Evolutionary conservation across 1,140 invertebrate species (phyloP), one percentile per base, ranked within the genome.

Genomic region (Platorchestia sp.): DNA sequence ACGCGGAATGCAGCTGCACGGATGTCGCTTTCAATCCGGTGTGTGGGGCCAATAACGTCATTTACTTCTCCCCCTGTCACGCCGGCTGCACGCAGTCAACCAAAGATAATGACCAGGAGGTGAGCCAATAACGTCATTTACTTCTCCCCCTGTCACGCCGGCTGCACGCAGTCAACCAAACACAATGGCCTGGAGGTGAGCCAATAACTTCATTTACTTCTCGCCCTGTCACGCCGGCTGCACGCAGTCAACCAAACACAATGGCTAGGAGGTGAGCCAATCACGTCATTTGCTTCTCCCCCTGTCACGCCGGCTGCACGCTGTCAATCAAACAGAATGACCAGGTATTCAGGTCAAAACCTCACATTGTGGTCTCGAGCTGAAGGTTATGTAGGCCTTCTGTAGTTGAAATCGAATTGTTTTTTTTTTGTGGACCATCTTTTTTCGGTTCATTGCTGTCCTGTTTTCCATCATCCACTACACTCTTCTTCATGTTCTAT

Each of bases 151-250:
- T 87, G 86, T 89, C 96, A 96, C 95, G 96, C 96, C 45, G 97
- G 97, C 51, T 97, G 95, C 96, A 96, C 87, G 96, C 95, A 89
- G 45, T 43, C 86, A n/a, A 95, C 86, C 36, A 47, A 89, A 89
- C 5, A 89, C 87, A 89, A 89, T 14, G n/a, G 36, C 41, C n/a
- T 19, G 43, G 41, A 89, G 43, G 87, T 89, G 43, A 75, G 59
- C 59, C 27, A 75, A 75, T 75, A 75, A 75, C 59, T 10, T 36
- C 59, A 75, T 75, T 36, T 75, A 75, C 59, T 36, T 75, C 27
- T 3, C 95, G 0, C 44, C 40, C 14, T 98, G 98, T 96, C 98
- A 98, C 97, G 96, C 96, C 40, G 97, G 97, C 5, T 98, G 98
- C 96, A 97, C 97, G 0, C 98, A 98, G 86, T n/a, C 95, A 40